Conservation (phyloP, 1,140 invertebrate species). For the Hormaphis cornu region DNA sequence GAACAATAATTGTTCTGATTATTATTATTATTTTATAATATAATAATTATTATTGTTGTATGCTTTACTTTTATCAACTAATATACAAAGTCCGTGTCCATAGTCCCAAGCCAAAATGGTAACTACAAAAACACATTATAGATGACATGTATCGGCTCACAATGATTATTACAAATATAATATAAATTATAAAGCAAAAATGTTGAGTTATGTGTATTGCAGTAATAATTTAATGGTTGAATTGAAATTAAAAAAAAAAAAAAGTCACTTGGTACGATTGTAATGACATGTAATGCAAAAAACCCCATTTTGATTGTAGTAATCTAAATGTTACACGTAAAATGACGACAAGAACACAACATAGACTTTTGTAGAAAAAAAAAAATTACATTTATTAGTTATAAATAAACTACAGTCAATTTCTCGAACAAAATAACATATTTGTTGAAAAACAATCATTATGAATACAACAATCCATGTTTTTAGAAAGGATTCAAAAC, state of each 20-base stretch:
- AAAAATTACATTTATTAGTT: neutral
- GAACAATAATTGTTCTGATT: too few species aligned
- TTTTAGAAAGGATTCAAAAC: neutral
- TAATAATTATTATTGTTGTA: too few species aligned
- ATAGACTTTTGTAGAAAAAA: neutral
- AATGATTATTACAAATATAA: too few species aligned
- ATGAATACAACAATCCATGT: neutral
- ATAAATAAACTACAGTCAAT: neutral
- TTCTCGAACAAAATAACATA: neutral
- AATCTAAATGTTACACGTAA: neutral
- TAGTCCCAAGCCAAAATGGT: too few species aligned
- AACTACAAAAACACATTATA: too few species aligned
- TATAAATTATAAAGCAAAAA: too few species aligned
- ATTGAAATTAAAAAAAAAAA: neutral
- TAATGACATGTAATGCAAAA: neutral
- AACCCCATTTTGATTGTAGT: slow-evolving; percentile 16
- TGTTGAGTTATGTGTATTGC: too few species aligned
- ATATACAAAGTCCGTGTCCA: too few species aligned
- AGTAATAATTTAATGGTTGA: too few species aligned
- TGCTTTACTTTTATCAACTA: too few species aligned
- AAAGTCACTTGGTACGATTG: neutral
- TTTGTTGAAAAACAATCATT: neutral
- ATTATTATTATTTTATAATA: too few species aligned
- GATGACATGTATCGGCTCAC: too few species aligned
- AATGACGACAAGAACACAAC: neutral